Evolutionary conservation across 92 coral and sea anemone genomes (phyloP).

Genomic region (Isaurus tuberculatus): DNA sequence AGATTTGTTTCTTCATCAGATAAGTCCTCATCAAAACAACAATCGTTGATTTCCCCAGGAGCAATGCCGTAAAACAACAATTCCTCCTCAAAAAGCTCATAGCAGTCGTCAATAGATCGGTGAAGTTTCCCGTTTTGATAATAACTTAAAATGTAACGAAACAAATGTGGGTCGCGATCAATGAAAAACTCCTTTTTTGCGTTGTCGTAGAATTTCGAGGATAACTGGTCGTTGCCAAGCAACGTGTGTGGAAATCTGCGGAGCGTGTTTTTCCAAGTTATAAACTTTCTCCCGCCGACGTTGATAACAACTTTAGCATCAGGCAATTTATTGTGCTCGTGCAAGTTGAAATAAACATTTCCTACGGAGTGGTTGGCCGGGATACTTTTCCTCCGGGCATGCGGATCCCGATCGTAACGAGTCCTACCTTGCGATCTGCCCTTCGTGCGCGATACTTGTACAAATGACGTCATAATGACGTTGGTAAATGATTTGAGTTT

Average conservation of each 20-base stretch:
- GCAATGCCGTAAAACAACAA: constrained; percentile 85
- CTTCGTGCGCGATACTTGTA: neutral
- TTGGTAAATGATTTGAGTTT: neutral
- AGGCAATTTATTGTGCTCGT: constrained; percentile 29
- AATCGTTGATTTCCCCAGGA: constrained; percentile 86
- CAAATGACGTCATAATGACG: constrained; percentile 40
- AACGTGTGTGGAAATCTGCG: constrained; percentile 88
- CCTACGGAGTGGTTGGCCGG: neutral
- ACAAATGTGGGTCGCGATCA: constrained; percentile 93
- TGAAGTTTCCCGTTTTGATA: constrained; percentile 96
- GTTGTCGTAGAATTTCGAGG: constrained; percentile 80
- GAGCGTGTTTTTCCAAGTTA: constrained; percentile 90
- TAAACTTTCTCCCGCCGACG: constrained; percentile 91
- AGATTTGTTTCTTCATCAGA: constrained; percentile 68
- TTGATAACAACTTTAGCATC: constrained; percentile 82
- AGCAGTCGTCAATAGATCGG: constrained; percentile 91
- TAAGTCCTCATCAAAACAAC: constrained; percentile 90
- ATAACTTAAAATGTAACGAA: constrained; percentile 92
- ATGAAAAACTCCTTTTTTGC: constrained; percentile 87
- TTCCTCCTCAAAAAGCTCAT: constrained; percentile 87
- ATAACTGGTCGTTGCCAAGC: constrained; percentile 82
- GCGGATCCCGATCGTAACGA: neutral
- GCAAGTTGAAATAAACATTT: neutral
- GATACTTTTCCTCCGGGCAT: constrained; percentile 1
- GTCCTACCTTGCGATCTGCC: constrained; percentile 23